A percentile compares a stretch with the other conserved stretches of the same genome.
Evolutionary conservation across 2,797 vertebrate species (phyloP).

Genomic region (Mormyrus proboscirostris): DNA sequence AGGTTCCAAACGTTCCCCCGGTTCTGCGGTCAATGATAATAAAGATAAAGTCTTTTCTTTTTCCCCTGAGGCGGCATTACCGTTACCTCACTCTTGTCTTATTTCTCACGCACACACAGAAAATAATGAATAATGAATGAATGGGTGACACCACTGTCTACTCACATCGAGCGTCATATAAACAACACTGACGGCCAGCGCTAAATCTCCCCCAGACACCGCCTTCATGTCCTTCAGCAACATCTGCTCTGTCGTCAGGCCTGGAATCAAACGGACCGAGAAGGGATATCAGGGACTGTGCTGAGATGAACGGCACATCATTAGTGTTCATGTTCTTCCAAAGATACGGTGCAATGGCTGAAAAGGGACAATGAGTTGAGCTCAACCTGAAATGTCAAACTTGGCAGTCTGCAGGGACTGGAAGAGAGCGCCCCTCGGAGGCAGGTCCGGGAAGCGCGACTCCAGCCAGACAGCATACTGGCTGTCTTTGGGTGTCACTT

Average conservation of each 20-base stretch:
- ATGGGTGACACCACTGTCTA: background rate
- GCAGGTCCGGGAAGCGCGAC: slow-evolving; percentile 68
- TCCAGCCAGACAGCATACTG: slow-evolving; percentile 62
- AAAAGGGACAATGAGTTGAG: background rate
- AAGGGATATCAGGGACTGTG: background rate
- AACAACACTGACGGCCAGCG: slow-evolving; percentile 65
- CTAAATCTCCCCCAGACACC: slow-evolving; percentile 48
- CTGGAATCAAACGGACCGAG: slow-evolving; percentile 47
- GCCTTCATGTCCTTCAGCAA: slow-evolving; percentile 85
- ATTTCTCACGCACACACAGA: background rate
- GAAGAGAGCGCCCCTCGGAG: slow-evolving; percentile 66
- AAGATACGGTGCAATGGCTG: background rate
- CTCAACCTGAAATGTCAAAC: slow-evolving; percentile 80
- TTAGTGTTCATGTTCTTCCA: background rate
- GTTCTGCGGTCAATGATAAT: background rate
- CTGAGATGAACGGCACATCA: background rate
- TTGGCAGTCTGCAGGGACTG: slow-evolving; percentile 72
- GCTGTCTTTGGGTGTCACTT: slow-evolving; percentile 77
- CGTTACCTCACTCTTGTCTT: background rate
- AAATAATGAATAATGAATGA: background rate
- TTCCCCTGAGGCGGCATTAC: background rate
- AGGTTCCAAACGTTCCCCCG: background rate
- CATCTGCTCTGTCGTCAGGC: slow-evolving; percentile 82
- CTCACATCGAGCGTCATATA: slow-evolving; percentile 76
- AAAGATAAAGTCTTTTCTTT: background rate